Evolutionary conservation across 2,797 vertebrate genomes (phyloP), one percentile per base, ranked within the genome.

Genomic region (Cuculus canorus): DNA sequence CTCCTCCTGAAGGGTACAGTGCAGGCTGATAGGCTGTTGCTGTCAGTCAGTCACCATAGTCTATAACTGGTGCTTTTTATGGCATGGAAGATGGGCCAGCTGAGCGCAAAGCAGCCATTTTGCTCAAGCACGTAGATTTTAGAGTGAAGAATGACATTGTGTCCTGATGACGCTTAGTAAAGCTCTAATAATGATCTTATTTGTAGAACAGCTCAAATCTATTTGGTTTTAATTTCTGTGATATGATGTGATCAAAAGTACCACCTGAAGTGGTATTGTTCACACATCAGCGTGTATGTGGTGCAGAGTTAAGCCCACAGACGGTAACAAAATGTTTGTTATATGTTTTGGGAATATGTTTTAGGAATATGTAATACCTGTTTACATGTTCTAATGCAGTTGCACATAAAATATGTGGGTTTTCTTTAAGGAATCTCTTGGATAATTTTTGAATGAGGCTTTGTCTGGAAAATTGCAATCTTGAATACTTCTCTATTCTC

Each of bases 11-110:
- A 54, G 47, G 70, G 23, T 9, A 2, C 9, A 22, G 17, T 1
- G 1, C 23, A 1, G 43, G 52, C 13, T 17, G 69, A 2, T 7
- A 5, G 0, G 1, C 23, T 75, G 79, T 57, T 72, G 45, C 32
- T 77, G 19, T 70, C 57, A 25, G 2, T 50, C 13, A 19, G 30
- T 48, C 66, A 39, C 33, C 3, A 8, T 30, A 23, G 18, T 27
- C 4, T 17, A 8, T 12, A 45, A 56, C 30, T 39, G 41, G 14
- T 45, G 48, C n/a, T 22, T 61, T 60, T 27, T 21, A 5, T 59
- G 17, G 7, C 12, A 3, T 39, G 54, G 53, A 41, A n/a, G n/a
- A n/a, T n/a, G n/a, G n/a, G n/a, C n/a, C n/a, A 27, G n/a, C 14
- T 39, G 19, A 59, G 77, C 27, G 30, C 15, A 25, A n/a, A 70